Base-by-base conservation (phyloP, 2,113 vertebrate species). In the Coryphaenoides rupestris region DNA sequence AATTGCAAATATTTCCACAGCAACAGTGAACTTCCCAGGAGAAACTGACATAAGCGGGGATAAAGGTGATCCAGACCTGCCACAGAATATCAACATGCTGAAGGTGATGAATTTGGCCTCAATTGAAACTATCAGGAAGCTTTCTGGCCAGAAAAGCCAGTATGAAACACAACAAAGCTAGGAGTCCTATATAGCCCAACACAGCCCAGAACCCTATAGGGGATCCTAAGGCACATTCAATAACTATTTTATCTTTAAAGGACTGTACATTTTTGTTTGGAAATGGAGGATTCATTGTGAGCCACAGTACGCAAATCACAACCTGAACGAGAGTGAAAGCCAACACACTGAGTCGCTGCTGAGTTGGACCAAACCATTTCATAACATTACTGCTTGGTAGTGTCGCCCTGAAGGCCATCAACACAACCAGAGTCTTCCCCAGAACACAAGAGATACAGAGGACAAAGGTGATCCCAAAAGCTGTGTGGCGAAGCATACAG, bases 51-150 rank as follows among this genome's bases (percentile, higher is more conserved):
- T 85, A 87, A 0, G 81, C 85, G 9, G 85, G 83, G 28, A 87
- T 84, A n/a, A 84, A 87, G 0, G 78, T 62, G 63, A 84, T 83
- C 85, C 85, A 85, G 7, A 87, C 83, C 3, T n/a, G n/a, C 78
- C 81, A 70, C 85, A 87, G 74, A 87, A 87, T 68, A 84, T 87
- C 40, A 87, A 2, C 82, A 87, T 86, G 74, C 84, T 87, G 60
- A 86, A 87, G 4, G 84, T 84, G 63, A 87, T 84, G 1, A 84
- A 58, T 54, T 86, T 87, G 4, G 82, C 82, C 63, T 87, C 80
- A n/a, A 61, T 88, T 85, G n/a, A 85, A 86, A 52, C 60, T 82
- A 60, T 84, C 78, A 53, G 86, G 86, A 26, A 88, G 60, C 21
- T 84, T 88, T 23, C 82, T 70, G 5, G 79, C 82, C 28, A 84